Percentiles rank a stretch among this genome's conserved stretches.
Conservation (phyloP, 2,888 invertebrate species). For the Rotaria magnacalcarata region DNA sequence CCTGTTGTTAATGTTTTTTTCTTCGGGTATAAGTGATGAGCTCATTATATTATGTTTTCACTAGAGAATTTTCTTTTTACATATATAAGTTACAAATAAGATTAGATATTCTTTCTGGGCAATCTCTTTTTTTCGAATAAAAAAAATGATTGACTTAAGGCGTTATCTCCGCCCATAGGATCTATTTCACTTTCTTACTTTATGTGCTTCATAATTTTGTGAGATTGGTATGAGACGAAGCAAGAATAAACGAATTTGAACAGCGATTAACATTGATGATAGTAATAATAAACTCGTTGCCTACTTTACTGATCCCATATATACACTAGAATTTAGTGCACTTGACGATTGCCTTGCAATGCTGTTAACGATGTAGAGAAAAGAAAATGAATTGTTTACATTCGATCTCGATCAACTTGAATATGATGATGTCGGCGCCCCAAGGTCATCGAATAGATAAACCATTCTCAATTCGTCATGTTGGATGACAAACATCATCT, state of each 20-base stretch:
- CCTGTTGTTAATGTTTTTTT: background rate
- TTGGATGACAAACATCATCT: constrained; percentile 13
- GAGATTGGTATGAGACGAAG: background rate
- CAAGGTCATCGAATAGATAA: constrained; percentile 13
- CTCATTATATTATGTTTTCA: constrained; percentile 17
- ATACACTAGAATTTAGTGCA: background rate
- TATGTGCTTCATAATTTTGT: constrained; percentile 9
- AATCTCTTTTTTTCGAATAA: background rate
- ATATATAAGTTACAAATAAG: background rate
- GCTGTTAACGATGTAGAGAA: background rate
- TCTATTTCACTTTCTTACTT: background rate
- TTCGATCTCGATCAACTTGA: background rate
- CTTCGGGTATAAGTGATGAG: background rate
- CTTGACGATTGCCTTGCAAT: background rate
- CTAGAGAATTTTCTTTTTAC: background rate
- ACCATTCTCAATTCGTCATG: background rate
- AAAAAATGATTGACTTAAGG: constrained; percentile 4
- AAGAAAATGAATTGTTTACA: background rate
- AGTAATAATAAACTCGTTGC: background rate
- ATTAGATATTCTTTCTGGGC: background rate
- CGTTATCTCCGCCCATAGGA: background rate
- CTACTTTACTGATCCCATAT: constrained; percentile 7
- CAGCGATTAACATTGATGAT: constrained; percentile 11
- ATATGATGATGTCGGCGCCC: constrained; percentile 15
- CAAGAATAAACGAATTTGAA: background rate